Evolutionary conservation across 2,888 invertebrate species (phyloP).

Genomic region (Harpagoxenus sublaevis): DNA sequence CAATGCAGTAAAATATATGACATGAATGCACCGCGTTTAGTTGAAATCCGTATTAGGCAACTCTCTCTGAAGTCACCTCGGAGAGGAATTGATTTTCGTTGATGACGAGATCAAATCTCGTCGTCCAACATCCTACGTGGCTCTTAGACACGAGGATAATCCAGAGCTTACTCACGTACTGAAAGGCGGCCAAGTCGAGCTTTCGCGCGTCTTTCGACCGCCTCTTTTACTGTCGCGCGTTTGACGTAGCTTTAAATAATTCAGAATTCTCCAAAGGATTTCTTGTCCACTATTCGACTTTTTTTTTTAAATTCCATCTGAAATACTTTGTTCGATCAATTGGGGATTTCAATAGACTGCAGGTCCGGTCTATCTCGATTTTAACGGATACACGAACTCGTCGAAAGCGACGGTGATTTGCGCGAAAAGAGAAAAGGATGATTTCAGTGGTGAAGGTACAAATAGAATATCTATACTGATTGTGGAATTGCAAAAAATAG

Average conservation of each 20-base stretch:
- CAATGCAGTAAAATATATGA: neutral
- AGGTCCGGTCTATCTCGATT: neutral
- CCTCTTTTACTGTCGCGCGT: neutral
- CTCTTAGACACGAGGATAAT: slow-evolving; percentile 62
- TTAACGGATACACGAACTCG: neutral
- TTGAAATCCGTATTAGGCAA: neutral
- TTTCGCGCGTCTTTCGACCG: slow-evolving; percentile 6
- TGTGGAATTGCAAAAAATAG: neutral
- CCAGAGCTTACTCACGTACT: slow-evolving; percentile 51
- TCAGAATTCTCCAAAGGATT: slow-evolving; percentile 1
- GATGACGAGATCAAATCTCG: slow-evolving; percentile 43
- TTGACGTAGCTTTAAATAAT: slow-evolving; percentile 18
- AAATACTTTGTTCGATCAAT: neutral
- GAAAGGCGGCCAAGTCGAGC: slow-evolving; percentile 27
- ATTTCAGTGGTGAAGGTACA: neutral
- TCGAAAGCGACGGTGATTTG: slow-evolving; percentile 18
- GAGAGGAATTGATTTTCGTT: slow-evolving; percentile 19
- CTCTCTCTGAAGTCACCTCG: slow-evolving; percentile 17
- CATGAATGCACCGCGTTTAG: neutral
- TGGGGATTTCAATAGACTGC: neutral
- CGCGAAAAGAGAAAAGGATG: neutral
- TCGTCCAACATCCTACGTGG: slow-evolving; percentile 46
- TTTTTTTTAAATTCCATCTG: neutral
- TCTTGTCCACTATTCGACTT: neutral
- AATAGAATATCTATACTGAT: neutral